Evolutionary conservation across 2,888 invertebrate genomes (phyloP).

Genomic region (Ypsolopha scabrella): DNA sequence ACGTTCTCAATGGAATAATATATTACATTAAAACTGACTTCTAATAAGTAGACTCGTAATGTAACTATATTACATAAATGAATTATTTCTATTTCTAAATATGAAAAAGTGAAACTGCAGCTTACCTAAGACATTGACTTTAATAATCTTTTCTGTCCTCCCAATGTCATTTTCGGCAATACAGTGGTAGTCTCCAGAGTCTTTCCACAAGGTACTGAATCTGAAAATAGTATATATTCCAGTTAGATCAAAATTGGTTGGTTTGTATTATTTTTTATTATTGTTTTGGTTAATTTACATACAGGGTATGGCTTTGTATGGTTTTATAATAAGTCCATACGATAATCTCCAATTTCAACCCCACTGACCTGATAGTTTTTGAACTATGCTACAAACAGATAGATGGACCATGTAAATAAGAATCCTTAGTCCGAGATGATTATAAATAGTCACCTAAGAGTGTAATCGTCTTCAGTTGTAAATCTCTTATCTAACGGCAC

Average conservation of each 20-base stretch:
- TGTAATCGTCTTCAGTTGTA: slow-evolving; percentile 24
- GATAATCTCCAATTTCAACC: neutral
- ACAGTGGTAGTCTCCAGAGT: slow-evolving; percentile 48
- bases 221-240: slow-evolving; percentile 20
- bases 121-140: slow-evolving; percentile 41
- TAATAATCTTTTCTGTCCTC: slow-evolving; percentile 24
- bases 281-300: no score
- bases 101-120: neutral
- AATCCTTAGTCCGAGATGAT: neutral
- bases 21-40: no score
- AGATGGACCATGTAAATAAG: neutral
- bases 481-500: slow-evolving; percentile 28
- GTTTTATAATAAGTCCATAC: no score
- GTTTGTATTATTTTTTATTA: no score
- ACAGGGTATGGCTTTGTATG: no score
- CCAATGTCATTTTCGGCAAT: slow-evolving; percentile 43
- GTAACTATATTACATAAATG: no score
- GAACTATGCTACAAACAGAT: neutral
- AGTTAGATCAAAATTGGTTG: neutral
- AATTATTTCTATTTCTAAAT: no score
- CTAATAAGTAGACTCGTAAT: no score
- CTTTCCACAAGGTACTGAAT: slow-evolving; percentile 31
- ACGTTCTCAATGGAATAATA: no score
- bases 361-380: neutral
- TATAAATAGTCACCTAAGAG: slow-evolving; percentile 27